Percentiles rank a stretch among this genome's conserved stretches.
Conservation (phyloP, 1,140 invertebrate species). For the Trichonephila clavata region DNA sequence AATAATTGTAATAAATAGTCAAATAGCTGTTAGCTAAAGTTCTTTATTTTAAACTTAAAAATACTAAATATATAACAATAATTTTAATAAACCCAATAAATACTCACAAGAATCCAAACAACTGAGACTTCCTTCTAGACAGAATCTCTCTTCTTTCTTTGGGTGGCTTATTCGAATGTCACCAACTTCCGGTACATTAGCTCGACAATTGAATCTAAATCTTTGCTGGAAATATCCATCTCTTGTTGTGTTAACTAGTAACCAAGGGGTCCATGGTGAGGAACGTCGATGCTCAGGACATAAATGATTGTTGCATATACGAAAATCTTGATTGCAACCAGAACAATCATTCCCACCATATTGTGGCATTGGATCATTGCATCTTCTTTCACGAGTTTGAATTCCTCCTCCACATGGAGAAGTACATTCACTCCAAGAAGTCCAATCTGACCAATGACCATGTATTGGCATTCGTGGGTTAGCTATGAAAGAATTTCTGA, state of each 20-base stretch:
- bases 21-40: too few relatives aligned
- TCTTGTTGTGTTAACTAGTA: constrained; percentile 82
- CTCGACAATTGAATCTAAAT: constrained; percentile 89
- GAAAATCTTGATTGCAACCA: constrained; percentile 85
- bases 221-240: constrained; percentile 87
- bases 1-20: too few relatives aligned
- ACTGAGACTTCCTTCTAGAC: constrained; percentile 84
- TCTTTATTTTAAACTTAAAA: too few relatives aligned
- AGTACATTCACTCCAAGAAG: constrained; percentile 80
- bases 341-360: constrained; percentile 81
- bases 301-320: constrained; percentile 86
- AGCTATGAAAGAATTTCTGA: neutral
- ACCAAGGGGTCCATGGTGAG: constrained; percentile 90
- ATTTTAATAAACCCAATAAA: neutral
- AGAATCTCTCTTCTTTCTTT: constrained; percentile 90
- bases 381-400: constrained; percentile 82
- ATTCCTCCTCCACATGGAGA: constrained; percentile 80
- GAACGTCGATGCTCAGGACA: constrained; percentile 87
- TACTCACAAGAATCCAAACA: constrained; percentile 80
- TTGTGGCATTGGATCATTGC: constrained; percentile 83
- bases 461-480: constrained; percentile 39
- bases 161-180: constrained; percentile 85
- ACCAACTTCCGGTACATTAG: constrained; percentile 86
- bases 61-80: too few relatives aligned
- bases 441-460: constrained; percentile 81